Conservation (phyloP, 2,113 vertebrate species). For the Oryzias melastigma region DNA sequence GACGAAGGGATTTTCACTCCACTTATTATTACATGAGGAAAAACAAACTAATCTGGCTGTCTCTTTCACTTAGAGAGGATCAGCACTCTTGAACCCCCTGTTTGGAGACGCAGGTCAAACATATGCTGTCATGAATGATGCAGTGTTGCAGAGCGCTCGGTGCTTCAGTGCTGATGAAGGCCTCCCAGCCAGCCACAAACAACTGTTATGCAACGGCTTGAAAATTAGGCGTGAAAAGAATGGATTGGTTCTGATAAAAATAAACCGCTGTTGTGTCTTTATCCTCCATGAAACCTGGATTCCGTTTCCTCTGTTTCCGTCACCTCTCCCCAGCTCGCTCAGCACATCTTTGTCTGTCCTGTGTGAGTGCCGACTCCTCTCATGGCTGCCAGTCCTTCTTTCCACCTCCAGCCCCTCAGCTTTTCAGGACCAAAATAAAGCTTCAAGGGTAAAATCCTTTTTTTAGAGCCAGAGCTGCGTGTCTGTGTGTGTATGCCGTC, state of each 20-base stretch:
- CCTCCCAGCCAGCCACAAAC: conserved; percentile 1
- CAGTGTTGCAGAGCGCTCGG: conserved; percentile 22
- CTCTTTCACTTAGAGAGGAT: background rate
- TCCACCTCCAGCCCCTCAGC: conserved; percentile 1
- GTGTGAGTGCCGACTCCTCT: conserved; percentile 9
- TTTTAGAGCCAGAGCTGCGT: background rate
- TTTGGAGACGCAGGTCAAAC: conserved; percentile 39
- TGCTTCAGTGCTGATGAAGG: conserved; percentile 13
- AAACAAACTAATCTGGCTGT: background rate
- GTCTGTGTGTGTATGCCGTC: conserved; percentile 1
- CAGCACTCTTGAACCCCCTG: conserved; percentile 3
- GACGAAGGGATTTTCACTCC: too few relatives aligned
- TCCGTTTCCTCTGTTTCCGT: background rate
- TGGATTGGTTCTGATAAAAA: background rate
- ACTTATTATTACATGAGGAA: too few relatives aligned
- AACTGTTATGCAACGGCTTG: conserved; percentile 32
- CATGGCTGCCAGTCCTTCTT: background rate
- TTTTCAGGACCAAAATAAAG: conserved; percentile 26
- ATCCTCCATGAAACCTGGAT: background rate
- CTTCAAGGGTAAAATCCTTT: background rate
- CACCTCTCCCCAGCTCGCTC: background rate
- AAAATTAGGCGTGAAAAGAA: background rate
- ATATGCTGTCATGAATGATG: conserved; percentile 41
- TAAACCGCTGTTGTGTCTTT: conserved; percentile 1
- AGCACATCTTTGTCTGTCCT: background rate